These are phyloP conservation scores for Coptodon bakossiorum DNA, from an alignment of 2,113 vertebrate species.

Conservation along the genomic window DNA sequence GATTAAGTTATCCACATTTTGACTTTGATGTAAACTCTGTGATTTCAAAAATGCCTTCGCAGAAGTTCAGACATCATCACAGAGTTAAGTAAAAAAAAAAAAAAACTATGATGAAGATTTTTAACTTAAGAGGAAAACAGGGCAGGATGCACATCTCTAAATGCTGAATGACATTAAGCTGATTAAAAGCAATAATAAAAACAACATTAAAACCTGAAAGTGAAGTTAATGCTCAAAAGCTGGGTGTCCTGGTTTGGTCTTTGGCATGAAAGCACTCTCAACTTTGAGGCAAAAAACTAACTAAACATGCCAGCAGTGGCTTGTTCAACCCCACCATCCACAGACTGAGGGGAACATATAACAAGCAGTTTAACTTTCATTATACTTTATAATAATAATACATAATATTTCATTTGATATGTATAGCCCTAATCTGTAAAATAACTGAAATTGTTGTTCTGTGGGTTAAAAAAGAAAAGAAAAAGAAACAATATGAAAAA, in stretches of 20 bases:
- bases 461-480: background rate
- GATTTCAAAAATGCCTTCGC: background rate
- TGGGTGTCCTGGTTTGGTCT: background rate
- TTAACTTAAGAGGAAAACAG: background rate
- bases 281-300: background rate
- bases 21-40: background rate
- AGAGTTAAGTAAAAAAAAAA: background rate
- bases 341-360: background rate
- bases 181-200: background rate
- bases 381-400: background rate
- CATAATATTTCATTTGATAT: background rate
- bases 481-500: background rate
- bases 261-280: background rate
- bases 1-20: background rate
- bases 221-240: background rate
- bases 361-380: background rate
- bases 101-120: background rate
- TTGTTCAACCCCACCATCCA: background rate
- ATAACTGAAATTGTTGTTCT: background rate
- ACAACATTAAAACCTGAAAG: background rate
- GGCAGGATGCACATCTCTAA: background rate
- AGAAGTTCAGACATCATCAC: background rate
- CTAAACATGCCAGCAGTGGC: background rate
- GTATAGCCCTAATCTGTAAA: background rate
- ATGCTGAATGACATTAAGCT: background rate